A percentile compares a stretch with the other conserved stretches of the same genome.
These are phyloP conservation scores for Apodemus sylvaticus DNA, from an alignment of 2,113 vertebrate species.

Conservation along the genomic window DNA sequence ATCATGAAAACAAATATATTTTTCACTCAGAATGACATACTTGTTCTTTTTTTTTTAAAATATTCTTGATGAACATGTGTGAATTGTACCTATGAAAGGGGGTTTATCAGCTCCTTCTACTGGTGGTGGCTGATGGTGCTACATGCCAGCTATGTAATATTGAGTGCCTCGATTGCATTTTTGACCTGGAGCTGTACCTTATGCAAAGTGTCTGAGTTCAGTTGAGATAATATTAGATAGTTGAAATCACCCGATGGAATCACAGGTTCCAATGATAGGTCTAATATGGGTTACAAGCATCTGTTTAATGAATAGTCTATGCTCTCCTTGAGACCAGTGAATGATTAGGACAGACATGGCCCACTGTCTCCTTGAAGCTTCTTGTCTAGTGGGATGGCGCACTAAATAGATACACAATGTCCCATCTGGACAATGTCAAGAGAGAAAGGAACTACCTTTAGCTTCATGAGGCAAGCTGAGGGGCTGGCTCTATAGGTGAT, in stretches of 20 bases:
- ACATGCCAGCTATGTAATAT: not conserved
- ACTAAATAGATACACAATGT: not conserved
- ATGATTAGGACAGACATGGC: not conserved
- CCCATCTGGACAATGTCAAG: not conserved
- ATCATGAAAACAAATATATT: not conserved
- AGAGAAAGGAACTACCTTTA: not conserved
- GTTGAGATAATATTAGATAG: not conserved
- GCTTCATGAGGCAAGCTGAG: not conserved
- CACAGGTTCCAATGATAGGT: not conserved
- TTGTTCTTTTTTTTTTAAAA: not conserved
- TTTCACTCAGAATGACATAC: not conserved
- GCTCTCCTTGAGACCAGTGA: not conserved
- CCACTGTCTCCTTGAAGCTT: not conserved
- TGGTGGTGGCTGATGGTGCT: not conserved
- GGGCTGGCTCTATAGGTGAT: not conserved
- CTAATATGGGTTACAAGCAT: not conserved
- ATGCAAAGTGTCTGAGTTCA: not conserved
- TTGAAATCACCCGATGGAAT: not conserved
- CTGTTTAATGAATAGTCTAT: not conserved
- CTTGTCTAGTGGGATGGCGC: not conserved
- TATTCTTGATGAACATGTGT: not conserved
- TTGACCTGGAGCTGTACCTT: not conserved
- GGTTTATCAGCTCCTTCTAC: not conserved
- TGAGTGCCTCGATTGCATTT: not conserved
- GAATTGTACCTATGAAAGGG: not conserved